phyloP scores from a whole-genome alignment of 2,113 vertebrate species.

The Athene noctua region DNA sequence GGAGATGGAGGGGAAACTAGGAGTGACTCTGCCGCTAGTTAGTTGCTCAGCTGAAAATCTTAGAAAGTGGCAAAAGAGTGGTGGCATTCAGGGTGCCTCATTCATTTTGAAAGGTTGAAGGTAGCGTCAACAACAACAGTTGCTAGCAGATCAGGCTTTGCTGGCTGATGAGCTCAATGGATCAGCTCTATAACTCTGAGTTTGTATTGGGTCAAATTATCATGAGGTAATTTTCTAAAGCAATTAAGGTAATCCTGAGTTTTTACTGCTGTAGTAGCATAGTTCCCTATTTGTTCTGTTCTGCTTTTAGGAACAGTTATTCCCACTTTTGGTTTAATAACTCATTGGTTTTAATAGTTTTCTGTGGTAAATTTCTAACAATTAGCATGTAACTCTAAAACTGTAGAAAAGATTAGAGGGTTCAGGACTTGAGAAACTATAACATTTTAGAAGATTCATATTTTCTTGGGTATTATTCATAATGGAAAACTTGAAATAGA shows the following conservation, averaged over 20 bases:
- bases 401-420: not conserved
- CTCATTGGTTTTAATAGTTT: not conserved
- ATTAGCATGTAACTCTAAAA: not conserved
- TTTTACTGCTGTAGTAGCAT: not conserved
- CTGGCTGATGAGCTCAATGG: not conserved
- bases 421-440: not conserved
- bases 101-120: not conserved
- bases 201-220: not conserved
- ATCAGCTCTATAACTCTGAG: not conserved
- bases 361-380: not conserved
- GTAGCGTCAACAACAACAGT: not conserved
- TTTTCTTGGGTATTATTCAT: not conserved
- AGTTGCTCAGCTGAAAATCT: not conserved
- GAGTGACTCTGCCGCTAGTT: not conserved
- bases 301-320: not conserved
- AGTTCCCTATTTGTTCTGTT: not conserved
- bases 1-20: not conserved
- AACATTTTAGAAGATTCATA: not conserved
- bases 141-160: not conserved
- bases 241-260: not conserved
- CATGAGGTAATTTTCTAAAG: not conserved
- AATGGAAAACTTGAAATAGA: not conserved
- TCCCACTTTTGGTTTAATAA: not conserved
- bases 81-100: not conserved
- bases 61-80: not conserved